Base-by-base conservation (phyloP, 2,888 invertebrate genomes). In the Elegia similella region DNA sequence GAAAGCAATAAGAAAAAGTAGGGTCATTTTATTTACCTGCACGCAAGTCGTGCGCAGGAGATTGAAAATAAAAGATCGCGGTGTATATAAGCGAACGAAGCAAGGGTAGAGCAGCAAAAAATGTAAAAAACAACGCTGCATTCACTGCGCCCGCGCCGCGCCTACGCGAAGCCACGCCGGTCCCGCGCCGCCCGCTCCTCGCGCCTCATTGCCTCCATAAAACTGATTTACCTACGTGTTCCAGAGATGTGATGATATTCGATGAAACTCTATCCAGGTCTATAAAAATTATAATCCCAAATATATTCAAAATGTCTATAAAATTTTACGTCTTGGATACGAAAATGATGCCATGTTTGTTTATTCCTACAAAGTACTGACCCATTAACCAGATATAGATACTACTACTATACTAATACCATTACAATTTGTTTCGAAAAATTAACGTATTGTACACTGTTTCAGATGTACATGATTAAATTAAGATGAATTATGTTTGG, bases 51-150 rank as follows among this genome's bases (percentile, higher is more conserved):
- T 71, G 77, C 75, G 71, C 70, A 67, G 70, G 76, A 78, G 76
- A 78, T 72, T 68, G 71, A 83, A 78, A 83, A 84, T 84, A 79
- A 76, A 76, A 80, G 71, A 68, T 64, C 61, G 59, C 73, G 44
- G 56, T 59, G 60, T 74, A 82, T 78, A 80, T 79, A 81, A 75
- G 74, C 73, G 63, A 68, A 75, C 68, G 67, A 72, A 69, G 82
- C 79, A 82, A 85, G 85, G 85, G 83, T 84, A 79, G 72, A 79
- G 84, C 84, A 72, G 84, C 83, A 88, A 89, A 90, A 88, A 88
- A 84, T 71, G 75, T 72, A 84, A 80, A 84, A 86, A 82, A 73
- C 68, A 66, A 71, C 75, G 75, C 73, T 68, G 69, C 72, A 70
- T 67, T 67, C 70, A 68, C 63, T 72, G 78, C 81, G 79, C 86